These are phyloP conservation scores for Sylvietta virens DNA, from an alignment of 2,113 vertebrate genomes.

Conservation along the genomic window DNA sequence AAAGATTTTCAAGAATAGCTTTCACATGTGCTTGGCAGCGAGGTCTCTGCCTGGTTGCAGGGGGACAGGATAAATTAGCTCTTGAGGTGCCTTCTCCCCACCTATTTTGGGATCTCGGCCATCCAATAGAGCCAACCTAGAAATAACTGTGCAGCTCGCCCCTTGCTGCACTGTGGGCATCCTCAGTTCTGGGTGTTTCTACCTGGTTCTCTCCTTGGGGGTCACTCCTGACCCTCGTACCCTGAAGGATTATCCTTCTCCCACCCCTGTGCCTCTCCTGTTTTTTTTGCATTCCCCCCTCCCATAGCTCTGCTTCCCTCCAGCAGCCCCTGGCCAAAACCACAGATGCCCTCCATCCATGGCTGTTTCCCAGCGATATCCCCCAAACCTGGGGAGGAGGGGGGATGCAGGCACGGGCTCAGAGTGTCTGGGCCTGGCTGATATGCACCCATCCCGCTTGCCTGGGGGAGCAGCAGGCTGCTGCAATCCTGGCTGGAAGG, in stretches of 20 bases:
- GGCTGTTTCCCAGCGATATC: rapidly evolving
- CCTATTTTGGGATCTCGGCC: conserved; percentile 36
- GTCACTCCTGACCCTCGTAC: background rate
- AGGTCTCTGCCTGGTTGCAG: conserved; percentile 1
- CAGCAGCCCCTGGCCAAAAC: background rate
- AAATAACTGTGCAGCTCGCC: background rate
- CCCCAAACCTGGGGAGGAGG: background rate
- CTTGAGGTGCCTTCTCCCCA: conserved; percentile 36
- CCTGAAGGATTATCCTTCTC: background rate
- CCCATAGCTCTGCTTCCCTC: rapidly evolving
- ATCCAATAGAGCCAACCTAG: background rate
- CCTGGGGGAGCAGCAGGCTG: background rate
- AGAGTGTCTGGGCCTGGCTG: background rate
- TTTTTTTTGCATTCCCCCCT: rapidly evolving
- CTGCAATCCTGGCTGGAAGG: background rate
- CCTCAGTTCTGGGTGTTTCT: background rate
- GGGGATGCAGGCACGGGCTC: background rate
- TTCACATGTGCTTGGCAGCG: background rate
- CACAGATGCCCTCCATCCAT: rapidly evolving
- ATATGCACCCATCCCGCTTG: background rate
- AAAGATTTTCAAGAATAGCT: conserved; percentile 55
- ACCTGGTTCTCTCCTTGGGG: background rate
- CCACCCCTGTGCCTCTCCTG: background rate
- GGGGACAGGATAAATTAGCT: conserved; percentile 19
- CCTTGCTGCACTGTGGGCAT: background rate